phyloP scores from a whole-genome alignment of 2,113 vertebrate species.

The Morone chrysops region DNA sequence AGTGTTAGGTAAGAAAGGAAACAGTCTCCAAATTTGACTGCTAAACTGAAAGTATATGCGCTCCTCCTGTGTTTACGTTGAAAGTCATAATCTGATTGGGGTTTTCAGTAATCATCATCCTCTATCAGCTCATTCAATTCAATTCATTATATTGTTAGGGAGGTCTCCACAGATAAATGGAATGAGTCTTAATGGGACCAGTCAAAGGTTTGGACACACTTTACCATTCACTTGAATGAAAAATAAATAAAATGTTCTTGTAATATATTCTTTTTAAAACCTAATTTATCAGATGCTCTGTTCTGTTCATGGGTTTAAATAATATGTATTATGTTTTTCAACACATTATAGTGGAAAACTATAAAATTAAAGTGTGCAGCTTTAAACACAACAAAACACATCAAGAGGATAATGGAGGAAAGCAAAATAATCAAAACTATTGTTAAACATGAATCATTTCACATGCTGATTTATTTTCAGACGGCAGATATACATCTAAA shows the following conservation, averaged over 20 bases:
- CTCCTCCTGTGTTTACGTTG: neutral
- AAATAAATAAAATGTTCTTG: too few species aligned
- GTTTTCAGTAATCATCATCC: neutral
- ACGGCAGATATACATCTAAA: neutral
- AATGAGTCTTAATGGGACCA: too few species aligned
- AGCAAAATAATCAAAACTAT: neutral
- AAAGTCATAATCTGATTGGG: neutral
- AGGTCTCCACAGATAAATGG: too few species aligned
- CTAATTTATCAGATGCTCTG: neutral
- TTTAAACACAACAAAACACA: slow-evolving; percentile 15
- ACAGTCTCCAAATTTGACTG: slow-evolving; percentile 30
- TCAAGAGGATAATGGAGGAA: neutral
- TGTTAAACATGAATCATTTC: slow-evolving; percentile 27
- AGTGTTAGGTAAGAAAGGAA: slow-evolving; percentile 33
- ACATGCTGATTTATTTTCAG: slow-evolving; percentile 24
- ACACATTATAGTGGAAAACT: neutral
- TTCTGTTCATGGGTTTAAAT: neutral
- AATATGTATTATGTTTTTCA: neutral
- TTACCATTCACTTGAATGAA: too few species aligned
- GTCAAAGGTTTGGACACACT: too few species aligned
- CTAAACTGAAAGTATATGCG: neutral
- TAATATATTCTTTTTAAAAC: neutral
- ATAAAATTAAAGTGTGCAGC: neutral
- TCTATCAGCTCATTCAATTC: neutral
- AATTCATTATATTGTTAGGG: neutral